Base-by-base conservation (phyloP, 2,797 vertebrate genomes). In the Periophthalmus magnuspinnatus region DNA sequence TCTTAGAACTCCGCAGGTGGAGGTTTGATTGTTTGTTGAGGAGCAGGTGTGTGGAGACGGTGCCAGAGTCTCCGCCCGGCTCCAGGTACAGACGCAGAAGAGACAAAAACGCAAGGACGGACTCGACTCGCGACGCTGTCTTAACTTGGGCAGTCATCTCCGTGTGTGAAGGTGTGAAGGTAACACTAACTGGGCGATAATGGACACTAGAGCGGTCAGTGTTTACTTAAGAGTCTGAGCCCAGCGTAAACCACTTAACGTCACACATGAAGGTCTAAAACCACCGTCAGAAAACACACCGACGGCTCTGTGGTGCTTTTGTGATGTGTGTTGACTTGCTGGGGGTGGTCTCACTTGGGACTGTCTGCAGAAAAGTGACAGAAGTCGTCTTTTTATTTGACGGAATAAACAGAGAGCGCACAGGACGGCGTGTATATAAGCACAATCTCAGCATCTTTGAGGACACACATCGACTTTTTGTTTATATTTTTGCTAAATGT, bases 241-340 rank as follows among this genome's bases (percentile, higher is more conserved):
- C 47, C 0, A 17, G 47, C 52, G 9, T 75, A 60, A 79, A 64
- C 5, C 45, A 2, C 57, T 56, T 41, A 0, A 33, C 11, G 21
- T 79, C 61, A 77, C 76, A 76, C 71, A 50, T 34, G 67, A 58
- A 32, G 34, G 16, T 69, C 33, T n/a, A 16, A 6, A 77, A 66
- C n/a, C 6, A 41, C 5, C 36, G 34, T 32, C 13, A 19, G 45
- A 24, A 2, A 34, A 34, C 67, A 36, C 2, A 1, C 33, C 52
- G n/a, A 57, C 7, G 17, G 52, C 19, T 32, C 52, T 41, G 45
- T 33, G 5, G 24, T 6, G 5, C 6, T 36, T 34, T 2, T 5
- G 13, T 28, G 63, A 16, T 34, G 17, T 13, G 47, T 65, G 55
- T 38, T 45, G 72, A 56, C 47, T 32, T 33, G 62, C 55, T 66